Evolutionary conservation across 2,797 vertebrate genomes (phyloP).

Genomic region (Clarias fuscus): DNA sequence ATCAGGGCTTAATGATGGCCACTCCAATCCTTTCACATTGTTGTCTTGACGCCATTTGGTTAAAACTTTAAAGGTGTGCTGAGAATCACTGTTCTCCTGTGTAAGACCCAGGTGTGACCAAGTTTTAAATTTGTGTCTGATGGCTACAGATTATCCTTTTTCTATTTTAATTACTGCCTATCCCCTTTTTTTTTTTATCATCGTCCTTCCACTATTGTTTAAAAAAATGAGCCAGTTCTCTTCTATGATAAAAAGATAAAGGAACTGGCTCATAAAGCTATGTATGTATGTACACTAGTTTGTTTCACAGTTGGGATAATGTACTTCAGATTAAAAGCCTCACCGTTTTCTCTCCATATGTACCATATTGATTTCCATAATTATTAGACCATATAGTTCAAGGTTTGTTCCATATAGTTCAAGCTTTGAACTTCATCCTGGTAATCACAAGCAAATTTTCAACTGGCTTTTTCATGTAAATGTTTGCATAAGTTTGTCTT

Average conservation of each 20-base stretch:
- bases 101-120: neutral
- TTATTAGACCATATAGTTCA: too few relatives aligned
- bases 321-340: neutral
- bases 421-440: neutral
- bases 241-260: neutral
- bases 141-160: neutral
- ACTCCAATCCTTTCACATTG: neutral
- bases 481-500: neutral
- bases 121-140: neutral
- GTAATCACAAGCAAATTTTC: neutral
- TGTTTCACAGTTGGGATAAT: neutral
- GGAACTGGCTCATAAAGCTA: too few relatives aligned
- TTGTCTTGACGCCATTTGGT: neutral
- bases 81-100: neutral
- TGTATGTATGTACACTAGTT: too few relatives aligned
- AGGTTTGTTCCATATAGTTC: too few relatives aligned
- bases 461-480: neutral
- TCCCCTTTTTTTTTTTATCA: neutral
- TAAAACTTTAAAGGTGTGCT: neutral
- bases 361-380: too few relatives aligned
- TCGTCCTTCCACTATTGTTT: neutral
- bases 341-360: neutral
- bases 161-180: neutral
- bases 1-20: neutral
- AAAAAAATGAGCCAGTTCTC: neutral